Conservation (phyloP, 1,140 invertebrate genomes). For the Drosophila suzukii region DNA sequence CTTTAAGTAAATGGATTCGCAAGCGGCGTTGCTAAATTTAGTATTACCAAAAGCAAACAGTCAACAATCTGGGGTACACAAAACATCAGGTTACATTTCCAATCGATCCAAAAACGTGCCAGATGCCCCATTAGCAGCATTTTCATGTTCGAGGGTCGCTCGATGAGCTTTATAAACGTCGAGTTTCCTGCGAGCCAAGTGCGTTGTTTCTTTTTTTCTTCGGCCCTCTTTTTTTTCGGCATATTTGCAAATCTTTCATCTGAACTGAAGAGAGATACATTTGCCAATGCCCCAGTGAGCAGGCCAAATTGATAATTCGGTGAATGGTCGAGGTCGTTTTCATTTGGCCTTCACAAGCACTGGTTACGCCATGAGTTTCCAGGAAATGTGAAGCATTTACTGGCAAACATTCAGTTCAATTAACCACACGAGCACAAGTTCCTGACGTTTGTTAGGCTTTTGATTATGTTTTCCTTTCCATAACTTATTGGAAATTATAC, state of each 20-base stretch:
- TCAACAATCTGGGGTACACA: conserved; percentile 38
- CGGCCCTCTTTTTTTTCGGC: not conserved
- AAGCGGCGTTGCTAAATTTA: conserved; percentile 33
- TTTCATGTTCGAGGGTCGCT: conserved; percentile 12
- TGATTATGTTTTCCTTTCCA: not conserved
- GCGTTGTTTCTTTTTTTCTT: not conserved
- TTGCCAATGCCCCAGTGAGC: not conserved
- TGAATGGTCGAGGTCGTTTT: not conserved
- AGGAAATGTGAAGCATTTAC: not conserved
- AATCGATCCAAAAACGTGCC: conserved; percentile 41
- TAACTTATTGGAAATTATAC: not conserved
- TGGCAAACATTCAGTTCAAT: not conserved
- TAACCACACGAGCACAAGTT: not conserved
- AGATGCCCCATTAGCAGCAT: conserved; percentile 29
- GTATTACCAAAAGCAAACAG: conserved; percentile 42
- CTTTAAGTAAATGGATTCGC: conserved; percentile 42
- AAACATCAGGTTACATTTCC: conserved; percentile 43
- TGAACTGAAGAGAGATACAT: not conserved
- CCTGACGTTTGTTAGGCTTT: not conserved
- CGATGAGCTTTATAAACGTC: not conserved
- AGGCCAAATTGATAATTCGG: not conserved
- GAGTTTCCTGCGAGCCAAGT: not conserved
- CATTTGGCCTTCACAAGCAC: conserved; percentile 6
- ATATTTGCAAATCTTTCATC: not conserved
- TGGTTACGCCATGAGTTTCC: conserved; percentile 2